phyloP scores from a whole-genome alignment of 2,113 vertebrate species.

The Cavia porcellus region DNA sequence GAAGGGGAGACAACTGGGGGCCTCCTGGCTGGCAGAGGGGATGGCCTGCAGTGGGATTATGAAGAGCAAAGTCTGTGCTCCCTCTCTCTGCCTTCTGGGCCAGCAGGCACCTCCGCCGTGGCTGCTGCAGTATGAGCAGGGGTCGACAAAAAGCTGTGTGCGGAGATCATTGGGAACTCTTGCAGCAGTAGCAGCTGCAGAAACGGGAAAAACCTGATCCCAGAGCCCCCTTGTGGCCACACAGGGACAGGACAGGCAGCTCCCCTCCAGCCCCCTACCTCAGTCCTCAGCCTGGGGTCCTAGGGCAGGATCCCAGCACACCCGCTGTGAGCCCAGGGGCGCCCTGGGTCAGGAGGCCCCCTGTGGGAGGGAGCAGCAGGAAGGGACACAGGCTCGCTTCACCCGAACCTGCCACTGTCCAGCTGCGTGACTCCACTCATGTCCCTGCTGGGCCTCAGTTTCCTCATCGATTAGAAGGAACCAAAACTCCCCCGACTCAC shows the following conservation, averaged over 20 bases:
- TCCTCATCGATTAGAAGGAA: not conserved
- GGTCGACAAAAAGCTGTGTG: not conserved
- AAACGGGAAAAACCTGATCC: constrained; percentile 59
- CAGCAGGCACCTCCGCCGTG: not conserved
- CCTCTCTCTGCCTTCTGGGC: not conserved
- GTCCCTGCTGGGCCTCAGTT: not conserved
- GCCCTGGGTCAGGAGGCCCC: no score
- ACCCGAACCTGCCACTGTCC: not conserved
- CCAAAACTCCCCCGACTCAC: not conserved
- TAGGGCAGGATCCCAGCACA: not conserved
- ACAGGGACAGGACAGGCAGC: not conserved
- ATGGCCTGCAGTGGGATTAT: not conserved
- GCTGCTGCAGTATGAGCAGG: not conserved
- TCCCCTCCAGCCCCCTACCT: no score
- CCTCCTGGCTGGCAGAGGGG: not conserved
- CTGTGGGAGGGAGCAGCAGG: not conserved
- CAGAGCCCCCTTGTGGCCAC: constrained; percentile 77
- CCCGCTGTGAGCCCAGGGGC: not conserved
- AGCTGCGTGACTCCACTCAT: not conserved
- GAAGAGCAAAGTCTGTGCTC: not conserved
- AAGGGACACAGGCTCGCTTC: no score
- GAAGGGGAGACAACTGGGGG: not conserved
- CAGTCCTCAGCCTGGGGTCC: not conserved
- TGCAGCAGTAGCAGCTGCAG: not conserved
- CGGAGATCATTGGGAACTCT: constrained; percentile 18